These are phyloP conservation scores for Odobenus rosmarus DNA, from an alignment of 2,113 vertebrate genomes.

Conservation along the genomic window DNA sequence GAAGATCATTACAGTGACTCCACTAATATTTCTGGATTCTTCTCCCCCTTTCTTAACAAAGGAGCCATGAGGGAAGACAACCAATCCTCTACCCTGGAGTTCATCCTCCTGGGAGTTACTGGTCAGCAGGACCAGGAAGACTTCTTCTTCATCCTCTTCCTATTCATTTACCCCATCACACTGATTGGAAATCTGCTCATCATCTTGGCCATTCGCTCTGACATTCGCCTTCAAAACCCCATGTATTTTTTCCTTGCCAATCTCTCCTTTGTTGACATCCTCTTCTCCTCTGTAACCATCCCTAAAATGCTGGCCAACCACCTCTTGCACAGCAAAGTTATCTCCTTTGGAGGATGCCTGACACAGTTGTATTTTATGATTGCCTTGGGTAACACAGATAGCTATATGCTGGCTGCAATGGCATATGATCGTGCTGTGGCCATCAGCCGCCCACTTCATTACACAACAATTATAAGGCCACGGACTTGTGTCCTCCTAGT, in stretches of 20 bases:
- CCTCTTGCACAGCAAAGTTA: constrained; percentile 48
- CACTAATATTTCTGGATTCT: background rate
- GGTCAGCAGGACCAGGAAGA: constrained; percentile 44
- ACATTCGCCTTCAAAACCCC: constrained; percentile 67
- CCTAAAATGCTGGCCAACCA: constrained; percentile 70
- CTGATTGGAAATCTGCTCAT: constrained; percentile 77
- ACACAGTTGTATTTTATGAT: constrained; percentile 77
- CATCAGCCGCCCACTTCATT: constrained; percentile 74
- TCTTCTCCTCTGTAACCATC: constrained; percentile 72
- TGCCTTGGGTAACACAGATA: constrained; percentile 63
- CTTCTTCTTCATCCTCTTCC: constrained; percentile 72
- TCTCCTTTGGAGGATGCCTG: constrained; percentile 72
- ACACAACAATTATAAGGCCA: constrained; percentile 57
- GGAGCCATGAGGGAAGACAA: constrained; percentile 63
- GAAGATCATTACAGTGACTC: background rate
- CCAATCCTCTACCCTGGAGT: constrained; percentile 34
- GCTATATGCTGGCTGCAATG: constrained; percentile 71
- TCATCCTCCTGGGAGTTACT: constrained; percentile 73
- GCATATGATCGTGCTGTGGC: constrained; percentile 75
- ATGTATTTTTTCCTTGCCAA: constrained; percentile 79
- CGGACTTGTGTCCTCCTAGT: constrained; percentile 37
- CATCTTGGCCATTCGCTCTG: constrained; percentile 35
- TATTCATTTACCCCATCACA: constrained; percentile 75
- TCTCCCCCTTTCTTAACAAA: background rate
- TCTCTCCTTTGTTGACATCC: constrained; percentile 76